phyloP scores from a whole-genome alignment of 2,888 invertebrate species.

The Brachypterus glaber region DNA sequence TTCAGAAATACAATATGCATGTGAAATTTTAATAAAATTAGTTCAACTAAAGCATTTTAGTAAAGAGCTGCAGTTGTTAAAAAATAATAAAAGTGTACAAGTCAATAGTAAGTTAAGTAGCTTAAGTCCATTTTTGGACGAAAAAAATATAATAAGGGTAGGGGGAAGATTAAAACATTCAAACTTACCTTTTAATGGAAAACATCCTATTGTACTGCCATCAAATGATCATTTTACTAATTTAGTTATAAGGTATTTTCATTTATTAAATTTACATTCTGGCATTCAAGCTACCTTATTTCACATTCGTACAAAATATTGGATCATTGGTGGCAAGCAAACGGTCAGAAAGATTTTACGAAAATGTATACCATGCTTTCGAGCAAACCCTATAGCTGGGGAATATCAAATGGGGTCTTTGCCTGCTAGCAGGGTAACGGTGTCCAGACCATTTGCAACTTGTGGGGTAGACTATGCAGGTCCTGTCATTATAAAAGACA shows the following conservation, averaged over 20 bases:
- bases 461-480: constrained; percentile 24
- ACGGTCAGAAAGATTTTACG: constrained; percentile 5
- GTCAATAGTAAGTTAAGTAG: constrained; percentile 3
- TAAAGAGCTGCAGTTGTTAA: not conserved
- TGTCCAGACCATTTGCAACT: constrained; percentile 9
- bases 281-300: constrained; percentile 9
- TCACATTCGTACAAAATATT: constrained; percentile 12
- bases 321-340: constrained; percentile 10
- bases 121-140: constrained; percentile 11
- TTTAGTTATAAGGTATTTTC: constrained; percentile 10
- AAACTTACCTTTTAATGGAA: constrained; percentile 9
- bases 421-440: constrained; percentile 9
- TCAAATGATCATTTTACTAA: constrained; percentile 11
- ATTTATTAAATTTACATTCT: constrained; percentile 10
- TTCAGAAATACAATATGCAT: not conserved
- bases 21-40: not conserved
- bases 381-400: constrained; percentile 8
- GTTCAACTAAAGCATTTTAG: not conserved
- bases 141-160: constrained; percentile 10
- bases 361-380: constrained; percentile 14
- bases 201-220: constrained; percentile 15
- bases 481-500: constrained; percentile 20
- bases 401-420: constrained; percentile 17
- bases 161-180: constrained; percentile 14
- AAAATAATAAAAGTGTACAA: not conserved